Evolutionary conservation across 2,888 invertebrate genomes (phyloP).

Genomic region (Nysson spinosus): DNA sequence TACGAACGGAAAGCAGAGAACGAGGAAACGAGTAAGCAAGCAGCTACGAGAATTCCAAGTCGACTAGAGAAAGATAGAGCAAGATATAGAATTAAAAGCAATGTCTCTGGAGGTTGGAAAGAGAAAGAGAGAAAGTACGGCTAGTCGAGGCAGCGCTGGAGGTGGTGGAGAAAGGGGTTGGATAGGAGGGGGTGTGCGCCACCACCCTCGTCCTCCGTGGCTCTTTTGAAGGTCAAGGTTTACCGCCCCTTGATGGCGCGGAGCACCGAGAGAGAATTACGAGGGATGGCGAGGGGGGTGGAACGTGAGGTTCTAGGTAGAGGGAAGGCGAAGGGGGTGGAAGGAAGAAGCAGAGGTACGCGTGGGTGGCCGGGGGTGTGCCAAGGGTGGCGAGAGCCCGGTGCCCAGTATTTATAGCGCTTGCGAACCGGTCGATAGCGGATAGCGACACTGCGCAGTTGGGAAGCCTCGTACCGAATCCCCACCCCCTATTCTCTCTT

Average conservation of each 20-base stretch:
- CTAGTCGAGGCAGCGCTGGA: not conserved
- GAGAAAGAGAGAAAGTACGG: not conserved
- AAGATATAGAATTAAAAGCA: conserved; percentile 5
- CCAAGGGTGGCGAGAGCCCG: conserved; percentile 67
- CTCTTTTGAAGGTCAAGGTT: conserved; percentile 76
- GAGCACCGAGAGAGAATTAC: conserved; percentile 11
- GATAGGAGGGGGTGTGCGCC: conserved; percentile 36
- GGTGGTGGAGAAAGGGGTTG: conserved; percentile 38
- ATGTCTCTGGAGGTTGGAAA: not conserved
- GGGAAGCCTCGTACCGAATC: conserved; percentile 58
- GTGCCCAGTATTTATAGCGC: conserved; percentile 75
- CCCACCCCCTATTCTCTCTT: conserved; percentile 14
- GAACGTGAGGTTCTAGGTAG: conserved; percentile 14
- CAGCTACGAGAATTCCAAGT: not conserved
- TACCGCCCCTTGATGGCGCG: conserved; percentile 48
- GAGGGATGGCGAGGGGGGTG: not conserved
- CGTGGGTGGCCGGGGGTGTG: conserved; percentile 56
- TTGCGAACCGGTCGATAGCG: conserved; percentile 73
- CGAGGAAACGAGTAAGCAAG: not conserved
- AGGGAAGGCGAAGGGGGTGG: conserved; percentile 13
- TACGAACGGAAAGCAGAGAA: not conserved
- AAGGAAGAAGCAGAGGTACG: conserved; percentile 13
- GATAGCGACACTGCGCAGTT: conserved; percentile 75
- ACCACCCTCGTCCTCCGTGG: conserved; percentile 60
- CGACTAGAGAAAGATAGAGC: conserved; percentile 1